These are phyloP conservation scores for Pteria penguin DNA, from an alignment of 2,888 invertebrate genomes.

Conservation along the genomic window DNA sequence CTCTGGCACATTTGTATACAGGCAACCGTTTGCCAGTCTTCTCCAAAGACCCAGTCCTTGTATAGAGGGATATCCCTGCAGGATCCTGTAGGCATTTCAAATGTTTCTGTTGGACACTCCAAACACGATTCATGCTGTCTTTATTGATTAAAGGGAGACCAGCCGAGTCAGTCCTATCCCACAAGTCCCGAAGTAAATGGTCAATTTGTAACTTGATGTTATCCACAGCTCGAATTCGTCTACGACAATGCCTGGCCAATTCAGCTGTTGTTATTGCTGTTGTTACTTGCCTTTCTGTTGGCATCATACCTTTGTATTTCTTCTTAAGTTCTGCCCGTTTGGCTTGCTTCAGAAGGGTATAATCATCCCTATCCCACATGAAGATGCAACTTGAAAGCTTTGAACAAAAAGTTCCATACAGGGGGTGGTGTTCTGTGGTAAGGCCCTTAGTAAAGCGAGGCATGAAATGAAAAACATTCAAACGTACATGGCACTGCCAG, in stretches of 20 bases:
- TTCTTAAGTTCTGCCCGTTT: neutral
- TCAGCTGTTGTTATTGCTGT: neutral
- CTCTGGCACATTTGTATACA: conserved; percentile 1
- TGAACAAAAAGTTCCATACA: conserved; percentile 2
- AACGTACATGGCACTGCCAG: too few relatives aligned
- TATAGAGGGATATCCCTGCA: neutral
- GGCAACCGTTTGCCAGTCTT: neutral
- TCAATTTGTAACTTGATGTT: neutral
- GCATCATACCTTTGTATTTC: neutral
- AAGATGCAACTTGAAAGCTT: neutral
- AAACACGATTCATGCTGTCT: conserved; percentile 6
- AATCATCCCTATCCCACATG: neutral
- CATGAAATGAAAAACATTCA: conserved; percentile 1
- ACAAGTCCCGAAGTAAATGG: neutral
- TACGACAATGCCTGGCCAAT: neutral
- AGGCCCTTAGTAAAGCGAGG: neutral
- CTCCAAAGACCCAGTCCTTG: neutral
- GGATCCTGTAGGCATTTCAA: conserved; percentile 3
- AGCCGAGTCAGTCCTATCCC: conserved; percentile 1
- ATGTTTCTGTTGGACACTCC: neutral
- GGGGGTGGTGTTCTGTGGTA: neutral
- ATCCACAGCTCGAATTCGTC: neutral
- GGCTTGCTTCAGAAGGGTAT: neutral
- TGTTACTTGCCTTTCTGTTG: neutral
- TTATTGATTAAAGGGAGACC: neutral